A percentile compares a stretch with the other conserved stretches of the same genome.
Conservation (phyloP, 1,140 invertebrate genomes). For the Triops longicaudatus region DNA sequence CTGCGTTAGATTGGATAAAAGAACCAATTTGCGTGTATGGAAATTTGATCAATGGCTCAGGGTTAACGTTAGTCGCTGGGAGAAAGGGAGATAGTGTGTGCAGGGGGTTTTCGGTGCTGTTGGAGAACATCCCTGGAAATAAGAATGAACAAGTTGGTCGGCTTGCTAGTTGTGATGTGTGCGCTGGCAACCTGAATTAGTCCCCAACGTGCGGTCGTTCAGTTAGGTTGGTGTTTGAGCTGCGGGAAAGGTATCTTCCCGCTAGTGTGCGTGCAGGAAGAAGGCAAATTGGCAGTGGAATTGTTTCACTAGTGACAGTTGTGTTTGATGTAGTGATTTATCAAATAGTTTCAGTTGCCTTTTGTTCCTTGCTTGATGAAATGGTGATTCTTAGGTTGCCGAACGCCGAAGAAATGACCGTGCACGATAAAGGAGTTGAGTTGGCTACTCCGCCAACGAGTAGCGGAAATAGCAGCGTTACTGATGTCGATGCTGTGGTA, state of each 20-base stretch:
- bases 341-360: background rate
- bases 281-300: background rate
- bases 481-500: constrained; percentile 13
- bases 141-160: background rate
- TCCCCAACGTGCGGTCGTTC: background rate
- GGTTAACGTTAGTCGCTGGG: background rate
- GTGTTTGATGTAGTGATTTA: background rate
- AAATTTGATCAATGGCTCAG: background rate
- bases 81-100: too few relatives aligned
- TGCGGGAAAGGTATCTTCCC: too few relatives aligned
- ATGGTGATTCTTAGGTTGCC: constrained; percentile 10
- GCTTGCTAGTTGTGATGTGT: background rate
- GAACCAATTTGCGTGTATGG: background rate
- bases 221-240: background rate
- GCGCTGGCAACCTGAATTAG: background rate
- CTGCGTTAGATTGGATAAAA: background rate
- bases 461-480: constrained; percentile 4
- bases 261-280: too few relatives aligned
- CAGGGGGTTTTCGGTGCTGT: too few relatives aligned
- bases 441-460: constrained; percentile 3
- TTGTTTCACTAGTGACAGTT: background rate
- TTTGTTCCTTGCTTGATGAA: background rate
- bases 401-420: background rate
- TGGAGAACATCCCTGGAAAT: too few relatives aligned
- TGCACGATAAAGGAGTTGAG: background rate